Conservation (phyloP, 2,888 invertebrate genomes). For the Emmelina monodactyla region DNA sequence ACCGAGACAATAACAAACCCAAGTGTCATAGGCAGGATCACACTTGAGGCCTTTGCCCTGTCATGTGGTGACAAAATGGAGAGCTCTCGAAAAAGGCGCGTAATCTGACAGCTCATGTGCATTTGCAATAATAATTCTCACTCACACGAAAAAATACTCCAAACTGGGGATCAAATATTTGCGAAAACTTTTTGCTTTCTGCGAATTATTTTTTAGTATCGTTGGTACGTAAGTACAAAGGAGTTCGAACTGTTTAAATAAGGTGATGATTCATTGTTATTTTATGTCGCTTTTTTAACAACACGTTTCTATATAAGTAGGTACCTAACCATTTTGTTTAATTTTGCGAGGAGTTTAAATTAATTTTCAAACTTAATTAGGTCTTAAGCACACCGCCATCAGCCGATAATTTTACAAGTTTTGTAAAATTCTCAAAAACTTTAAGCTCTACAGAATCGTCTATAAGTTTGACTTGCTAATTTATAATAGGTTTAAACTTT, state of each 20-base stretch:
- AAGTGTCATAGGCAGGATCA: slow-evolving; percentile 25
- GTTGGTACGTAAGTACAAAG: slow-evolving; percentile 17
- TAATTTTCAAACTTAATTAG: no score
- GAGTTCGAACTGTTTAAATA: no score
- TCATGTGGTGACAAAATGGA: slow-evolving; percentile 48
- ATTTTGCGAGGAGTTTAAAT: no score
- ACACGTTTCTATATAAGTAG: no score
- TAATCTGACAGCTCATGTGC: slow-evolving; percentile 30
- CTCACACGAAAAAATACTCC: not conserved
- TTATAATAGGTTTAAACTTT: slow-evolving; percentile 48
- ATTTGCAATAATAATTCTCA: not conserved
- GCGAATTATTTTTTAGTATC: slow-evolving; percentile 16
- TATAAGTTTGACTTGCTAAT: slow-evolving; percentile 37
- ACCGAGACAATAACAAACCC: slow-evolving; percentile 19
- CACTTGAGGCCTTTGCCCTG: slow-evolving; percentile 46
- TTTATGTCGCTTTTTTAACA: no score
- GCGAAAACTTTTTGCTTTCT: slow-evolving; percentile 9
- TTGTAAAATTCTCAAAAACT: slow-evolving; percentile 56
- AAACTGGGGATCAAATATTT: slow-evolving; percentile 1
- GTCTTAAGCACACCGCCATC: no score
- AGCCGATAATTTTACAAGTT: slow-evolving; percentile 40
- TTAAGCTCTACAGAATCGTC: slow-evolving; percentile 30
- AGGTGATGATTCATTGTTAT: no score
- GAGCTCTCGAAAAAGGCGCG: slow-evolving; percentile 44
- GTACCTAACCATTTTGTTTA: no score